Base-by-base conservation (phyloP, 2,888 invertebrate species). In the Ditylenchus weischeri region DNA sequence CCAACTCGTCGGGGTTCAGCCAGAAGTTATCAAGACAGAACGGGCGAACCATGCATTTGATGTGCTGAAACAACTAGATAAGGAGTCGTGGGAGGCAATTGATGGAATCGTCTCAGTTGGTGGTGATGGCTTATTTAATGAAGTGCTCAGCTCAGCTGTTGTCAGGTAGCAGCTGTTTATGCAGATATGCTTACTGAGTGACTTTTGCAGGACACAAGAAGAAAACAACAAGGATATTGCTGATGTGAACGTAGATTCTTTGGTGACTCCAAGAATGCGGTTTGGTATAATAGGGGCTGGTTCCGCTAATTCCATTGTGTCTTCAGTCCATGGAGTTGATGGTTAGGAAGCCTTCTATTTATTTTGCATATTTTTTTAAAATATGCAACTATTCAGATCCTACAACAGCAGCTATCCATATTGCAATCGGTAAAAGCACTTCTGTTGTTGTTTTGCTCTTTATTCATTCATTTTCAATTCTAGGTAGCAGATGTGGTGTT, bases 121-220 rank as follows among this genome's bases (percentile, higher is more conserved):
- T 0, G 92, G 92, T 0, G 92, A 92, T 84, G 92, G 92, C 6
- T 90, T 91, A 57, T 89, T 91, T 76, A 88, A 90, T 10, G 92
- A 92, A 84, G 86, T 91, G 38, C 80, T 88, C 73, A 90, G 90
- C 82, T 90, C 91, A 0, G 84, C 90, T 59, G 85, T 90, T 51
- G 82, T 87, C 50, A 84, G 88, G 72, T 70, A 65, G 36, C 5
- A 65, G 36, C 1, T 15, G n/a, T 70, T 63, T 7, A 36, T 48
- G 19, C 19, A 3, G 10, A 35, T 64, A 4, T 11, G 1, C 8
- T 43, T 15, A 64, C 19, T 47, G 8, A 60, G 23, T 62, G 7
- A 8, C n/a, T 51, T 23, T 66, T 68, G 7, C 23, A 72, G 75
- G 60, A 73, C 76, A 13, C 71, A 77, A 66, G 60, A 61, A 43